phyloP scores from a whole-genome alignment of 2,113 vertebrate species.

The Actenoides lindsayi region DNA sequence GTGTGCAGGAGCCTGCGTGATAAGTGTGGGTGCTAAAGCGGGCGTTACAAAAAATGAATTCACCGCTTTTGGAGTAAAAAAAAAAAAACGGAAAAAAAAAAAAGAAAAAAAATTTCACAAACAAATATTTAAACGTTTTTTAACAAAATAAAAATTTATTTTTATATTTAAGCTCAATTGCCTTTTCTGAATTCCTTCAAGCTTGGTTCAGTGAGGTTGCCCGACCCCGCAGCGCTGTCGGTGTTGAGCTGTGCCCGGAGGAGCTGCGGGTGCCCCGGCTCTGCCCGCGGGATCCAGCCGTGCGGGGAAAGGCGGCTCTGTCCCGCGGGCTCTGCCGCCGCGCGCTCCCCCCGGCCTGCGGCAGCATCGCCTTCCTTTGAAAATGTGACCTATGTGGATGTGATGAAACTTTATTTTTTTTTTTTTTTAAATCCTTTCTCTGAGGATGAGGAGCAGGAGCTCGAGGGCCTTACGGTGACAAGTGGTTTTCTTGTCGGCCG shows the following conservation, averaged over 20 bases:
- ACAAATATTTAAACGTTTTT: conserved; percentile 81
- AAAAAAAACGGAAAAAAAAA: not conserved
- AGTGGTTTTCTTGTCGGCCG: not conserved
- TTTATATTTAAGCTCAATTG: conserved; percentile 89
- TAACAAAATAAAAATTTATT: conserved; percentile 83
- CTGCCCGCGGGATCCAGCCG: not conserved
- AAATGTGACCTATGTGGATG: conserved; percentile 55
- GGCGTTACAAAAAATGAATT: too few relatives aligned
- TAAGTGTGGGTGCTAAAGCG: too few relatives aligned
- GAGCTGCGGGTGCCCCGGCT: not conserved
- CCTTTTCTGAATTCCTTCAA: conserved; percentile 86
- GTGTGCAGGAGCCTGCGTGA: too few relatives aligned
- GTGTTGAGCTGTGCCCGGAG: not conserved
- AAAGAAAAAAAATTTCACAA: not conserved
- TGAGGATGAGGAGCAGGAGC: not conserved
- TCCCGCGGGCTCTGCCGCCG: not conserved
- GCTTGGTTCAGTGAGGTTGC: conserved; percentile 83
- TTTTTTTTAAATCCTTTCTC: not conserved
- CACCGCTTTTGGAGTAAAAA: too few relatives aligned
- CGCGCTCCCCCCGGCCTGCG: not conserved
- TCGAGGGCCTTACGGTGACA: fast-evolving
- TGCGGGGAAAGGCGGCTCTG: not conserved
- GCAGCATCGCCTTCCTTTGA: conserved; percentile 27
- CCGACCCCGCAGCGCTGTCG: not conserved
- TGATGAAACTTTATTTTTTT: not conserved